A percentile compares a stretch with the other conserved stretches of the same genome.
phyloP scores from a whole-genome alignment of 2,888 invertebrate species.

The Cataglyphis albicans region DNA sequence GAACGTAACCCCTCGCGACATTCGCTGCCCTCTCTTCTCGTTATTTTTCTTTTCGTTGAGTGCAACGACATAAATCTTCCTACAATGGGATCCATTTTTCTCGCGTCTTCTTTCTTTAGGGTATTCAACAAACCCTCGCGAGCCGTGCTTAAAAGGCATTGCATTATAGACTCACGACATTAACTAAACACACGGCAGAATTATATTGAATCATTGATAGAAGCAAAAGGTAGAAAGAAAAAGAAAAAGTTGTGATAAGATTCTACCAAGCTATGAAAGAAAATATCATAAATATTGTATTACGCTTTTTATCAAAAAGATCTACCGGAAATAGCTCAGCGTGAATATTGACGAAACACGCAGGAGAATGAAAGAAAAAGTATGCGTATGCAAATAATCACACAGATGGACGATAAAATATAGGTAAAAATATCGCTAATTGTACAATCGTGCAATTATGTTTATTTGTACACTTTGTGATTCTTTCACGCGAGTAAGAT shows the following conservation, averaged over 20 bases:
- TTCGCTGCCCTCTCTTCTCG: slow-evolving; percentile 1
- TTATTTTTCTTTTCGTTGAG: slow-evolving; percentile 44
- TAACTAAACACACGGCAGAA: slow-evolving; percentile 15
- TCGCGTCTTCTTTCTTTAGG: slow-evolving; percentile 8
- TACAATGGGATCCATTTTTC: slow-evolving; percentile 35
- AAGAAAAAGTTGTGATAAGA: background rate
- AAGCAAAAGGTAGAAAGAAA: background rate
- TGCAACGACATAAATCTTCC: slow-evolving; percentile 36
- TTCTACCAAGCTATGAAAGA: background rate
- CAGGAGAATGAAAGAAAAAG: background rate
- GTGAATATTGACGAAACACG: slow-evolving; percentile 19
- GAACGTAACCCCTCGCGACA: slow-evolving; percentile 10
- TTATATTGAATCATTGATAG: slow-evolving; percentile 7
- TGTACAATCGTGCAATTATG: background rate
- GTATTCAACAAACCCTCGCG: slow-evolving; percentile 30
- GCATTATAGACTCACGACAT: slow-evolving; percentile 18
- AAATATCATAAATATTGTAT: slow-evolving; percentile 22
- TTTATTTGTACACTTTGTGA: background rate
- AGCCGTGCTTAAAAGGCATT: slow-evolving; percentile 30
- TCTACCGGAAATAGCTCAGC: background rate
- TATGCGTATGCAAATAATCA: slow-evolving; percentile 17
- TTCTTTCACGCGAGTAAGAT: background rate
- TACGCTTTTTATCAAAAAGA: background rate
- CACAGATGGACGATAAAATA: background rate
- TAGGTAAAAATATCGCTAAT: slow-evolving; percentile 2